A percentile compares a stretch with the other conserved stretches of the same genome.
Evolutionary conservation across 2,888 invertebrate species (phyloP).

Genomic region (Epinotia nisella): DNA sequence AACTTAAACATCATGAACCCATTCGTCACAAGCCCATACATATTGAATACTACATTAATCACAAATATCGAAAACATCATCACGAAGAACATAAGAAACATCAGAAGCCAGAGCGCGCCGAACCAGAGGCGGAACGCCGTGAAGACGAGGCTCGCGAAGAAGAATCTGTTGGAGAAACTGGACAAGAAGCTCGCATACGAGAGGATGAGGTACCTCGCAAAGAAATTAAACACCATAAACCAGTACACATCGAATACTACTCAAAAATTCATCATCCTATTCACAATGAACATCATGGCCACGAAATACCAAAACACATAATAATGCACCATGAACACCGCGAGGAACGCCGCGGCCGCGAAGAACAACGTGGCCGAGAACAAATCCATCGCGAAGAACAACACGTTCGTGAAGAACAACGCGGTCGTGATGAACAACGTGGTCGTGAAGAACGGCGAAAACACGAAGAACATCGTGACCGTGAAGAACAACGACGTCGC

Average conservation of each 20-base stretch:
- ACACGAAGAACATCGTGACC: background rate
- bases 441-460: background rate
- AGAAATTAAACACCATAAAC: constrained; percentile 18
- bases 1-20: constrained; percentile 22
- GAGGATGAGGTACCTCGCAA: constrained; percentile 12
- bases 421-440: background rate
- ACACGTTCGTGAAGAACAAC: background rate
- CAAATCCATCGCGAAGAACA: constrained; percentile 44
- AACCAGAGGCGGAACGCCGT: constrained; percentile 5
- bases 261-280: constrained; percentile 26
- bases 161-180: background rate
- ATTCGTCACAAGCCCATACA: constrained; percentile 28
- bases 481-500: background rate
- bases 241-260: constrained; percentile 32
- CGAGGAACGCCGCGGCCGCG: background rate
- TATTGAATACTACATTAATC: constrained; percentile 32
- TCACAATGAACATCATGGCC: constrained; percentile 24
- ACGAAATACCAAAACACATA: constrained; percentile 13
- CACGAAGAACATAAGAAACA: constrained; percentile 23
- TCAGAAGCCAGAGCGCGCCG: background rate
- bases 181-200: constrained; percentile 14
- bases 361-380: constrained; percentile 51
- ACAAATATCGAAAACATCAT: constrained; percentile 26
- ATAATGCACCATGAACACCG: background rate
- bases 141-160: constrained; percentile 16